Evolutionary conservation across 2,888 invertebrate genomes (phyloP).

Genomic region (Phyto melanocephala): DNA sequence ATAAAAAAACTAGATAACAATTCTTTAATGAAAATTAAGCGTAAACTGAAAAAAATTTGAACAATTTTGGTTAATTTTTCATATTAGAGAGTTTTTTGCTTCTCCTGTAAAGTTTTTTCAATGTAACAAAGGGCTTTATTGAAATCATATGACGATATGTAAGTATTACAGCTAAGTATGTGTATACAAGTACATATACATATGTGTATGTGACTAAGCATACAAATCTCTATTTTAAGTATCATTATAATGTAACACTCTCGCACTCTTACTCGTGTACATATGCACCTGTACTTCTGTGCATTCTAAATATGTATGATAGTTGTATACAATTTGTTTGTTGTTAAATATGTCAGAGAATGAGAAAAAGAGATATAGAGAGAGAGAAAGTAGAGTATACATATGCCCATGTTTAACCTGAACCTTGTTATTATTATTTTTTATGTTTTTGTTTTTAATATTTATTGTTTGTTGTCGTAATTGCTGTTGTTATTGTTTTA

Average conservation of each 20-base stretch:
- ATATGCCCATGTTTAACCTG: background rate
- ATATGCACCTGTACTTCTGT: background rate
- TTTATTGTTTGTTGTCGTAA: background rate
- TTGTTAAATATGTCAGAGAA: background rate
- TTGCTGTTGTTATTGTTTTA: background rate
- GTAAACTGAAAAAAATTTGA: too few relatives aligned
- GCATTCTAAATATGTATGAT: background rate
- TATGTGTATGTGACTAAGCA: conserved; percentile 12
- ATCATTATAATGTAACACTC: conserved; percentile 35
- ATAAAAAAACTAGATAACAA: too few relatives aligned
- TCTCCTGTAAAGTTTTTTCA: too few relatives aligned
- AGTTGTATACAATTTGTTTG: conserved; percentile 1
- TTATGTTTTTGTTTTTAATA: background rate
- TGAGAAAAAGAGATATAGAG: background rate
- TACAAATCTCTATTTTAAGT: conserved; percentile 57
- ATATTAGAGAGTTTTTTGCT: too few relatives aligned
- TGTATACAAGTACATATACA: background rate
- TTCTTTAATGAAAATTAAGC: too few relatives aligned
- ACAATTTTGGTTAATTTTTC: too few relatives aligned
- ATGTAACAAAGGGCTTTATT: too few relatives aligned
- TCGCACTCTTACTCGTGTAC: background rate
- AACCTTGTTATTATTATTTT: background rate
- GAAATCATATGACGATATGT: too few relatives aligned
- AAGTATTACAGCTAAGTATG: background rate
- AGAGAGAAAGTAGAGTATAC: background rate